Base-by-base conservation (phyloP, 2,113 vertebrate species). In the Sceloporus tristichus region DNA sequence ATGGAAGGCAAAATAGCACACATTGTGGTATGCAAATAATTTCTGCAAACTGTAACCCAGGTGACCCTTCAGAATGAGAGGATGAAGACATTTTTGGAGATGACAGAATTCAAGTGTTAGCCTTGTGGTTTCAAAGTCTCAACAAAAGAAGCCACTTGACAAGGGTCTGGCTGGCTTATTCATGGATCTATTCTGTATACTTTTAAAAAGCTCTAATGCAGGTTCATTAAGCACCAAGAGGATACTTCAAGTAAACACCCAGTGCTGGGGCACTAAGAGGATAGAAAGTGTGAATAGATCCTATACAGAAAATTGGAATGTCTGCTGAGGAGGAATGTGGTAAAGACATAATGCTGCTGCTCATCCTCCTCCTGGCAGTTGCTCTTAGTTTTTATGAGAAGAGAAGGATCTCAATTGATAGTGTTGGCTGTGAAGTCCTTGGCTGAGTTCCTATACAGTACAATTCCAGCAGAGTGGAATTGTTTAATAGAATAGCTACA, bases 31-130 rank as follows among this genome's bases (percentile, higher is more conserved):
- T 74, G 82, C 29, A 10, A 62, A 19, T 56, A 5, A 25, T 1
- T 56, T 54, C 25, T 34, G 16, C 14, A 80, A 56, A 54, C 23
- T 54, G 6, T 82, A 74, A 91, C 4, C 40, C 16, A 2, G 9
- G 1, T 10, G 14, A 25, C 7, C 85, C 88, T 27, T 84, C 0
- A 0, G 16, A 85, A 25, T 6, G 73, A 65, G 8, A 34, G 10
- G 79, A 8, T 48, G 3, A 87, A 90, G 34, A 25, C 77, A 85
- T 84, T 62, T 84, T 71, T 85, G 90, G 79, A 65, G 23, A 10
- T 54, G 11, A 70, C 21, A 86, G 80, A 80, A 92, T 25, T n/a
- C 0, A 82, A 89, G 48, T 84, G 76, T 91, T 88, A 88, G 87
- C 88, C 82, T 82, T 40, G 86, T 25, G 27, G 66, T 84, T 90